Evolutionary conservation across 2,113 vertebrate species (phyloP).

Genomic region (Benthochromis sp.): DNA sequence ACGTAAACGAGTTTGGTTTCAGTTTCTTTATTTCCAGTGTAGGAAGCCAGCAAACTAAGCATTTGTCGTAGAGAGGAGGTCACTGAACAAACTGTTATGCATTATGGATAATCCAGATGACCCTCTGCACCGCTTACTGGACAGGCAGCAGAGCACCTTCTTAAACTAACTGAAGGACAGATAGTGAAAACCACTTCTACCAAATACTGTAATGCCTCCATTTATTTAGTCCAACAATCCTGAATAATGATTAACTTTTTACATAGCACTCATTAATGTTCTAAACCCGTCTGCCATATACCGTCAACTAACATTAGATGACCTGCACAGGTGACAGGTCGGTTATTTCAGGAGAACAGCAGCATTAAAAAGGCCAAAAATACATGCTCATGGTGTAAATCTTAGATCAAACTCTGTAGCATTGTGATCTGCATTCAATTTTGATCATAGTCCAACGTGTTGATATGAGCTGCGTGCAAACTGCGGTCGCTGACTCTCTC

Average conservation of each 20-base stretch:
- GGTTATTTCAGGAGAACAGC: neutral
- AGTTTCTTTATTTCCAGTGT: neutral
- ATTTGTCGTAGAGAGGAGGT: neutral
- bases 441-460: neutral
- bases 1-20: neutral
- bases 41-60: neutral
- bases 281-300: neutral
- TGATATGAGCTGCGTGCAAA: neutral
- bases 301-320: neutral
- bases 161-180: neutral
- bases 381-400: neutral
- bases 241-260: neutral
- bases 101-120: neutral
- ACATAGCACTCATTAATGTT: neutral
- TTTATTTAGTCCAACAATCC: neutral
- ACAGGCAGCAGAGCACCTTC: neutral
- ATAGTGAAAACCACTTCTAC: neutral
- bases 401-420: neutral
- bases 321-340: neutral
- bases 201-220: neutral
- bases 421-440: neutral
- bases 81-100: neutral
- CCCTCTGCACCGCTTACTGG: neutral
- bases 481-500: neutral
- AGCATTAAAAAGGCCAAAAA: neutral